Evolutionary conservation across 30 jellyfish, hydroid and myxozoan species (phyloP), one percentile per base, ranked within the genome.

Genomic region (Euphysa ruthae): DNA sequence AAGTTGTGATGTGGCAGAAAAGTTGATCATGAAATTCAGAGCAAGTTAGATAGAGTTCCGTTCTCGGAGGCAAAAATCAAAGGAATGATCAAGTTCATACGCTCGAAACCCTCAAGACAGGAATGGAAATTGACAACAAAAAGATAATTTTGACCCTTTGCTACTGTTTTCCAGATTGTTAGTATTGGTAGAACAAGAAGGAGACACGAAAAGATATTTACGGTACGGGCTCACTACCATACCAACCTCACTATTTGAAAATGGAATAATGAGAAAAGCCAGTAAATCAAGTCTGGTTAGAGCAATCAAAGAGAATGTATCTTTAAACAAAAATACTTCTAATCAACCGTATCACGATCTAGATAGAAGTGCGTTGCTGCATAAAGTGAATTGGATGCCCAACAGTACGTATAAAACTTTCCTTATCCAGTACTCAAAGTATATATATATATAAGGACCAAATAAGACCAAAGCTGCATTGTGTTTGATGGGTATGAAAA

Each of bases 351-450:
- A 49, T 38, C 74, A 54, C 74, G 83, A 58, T 46, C 56, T 60
- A 33, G 84, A 73, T 73, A 58, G 86, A 33, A 82, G 86, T 22
- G 86, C 85, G 58, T 82, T 62, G 33, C 73, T 73, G 74, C 86
- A 71, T 55, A 29, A 56, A 34, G 66, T 71, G 20, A 18, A 35
- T 10, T 57, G 68, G 83, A 35, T 57, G 30, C 31, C 27, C 18
- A 34, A 42, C 5, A 18, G 71, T 28, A 55, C 82, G 25, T 71
- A 71, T 57, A 28, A 34, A 29, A 43, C 34, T 71, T 55, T 71
- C 66, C 35, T 71, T 32, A 28, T 44, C 69, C 81, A 71, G 69
- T 58, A 71, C 58, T 28, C 28, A 29, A 28, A 34, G 54, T 55
- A 71, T 49, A 46, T 71, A 20, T 10, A 10, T 8, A 38, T 7